Conservation (phyloP, 2,888 invertebrate species). For the Dendrolimus houi region DNA sequence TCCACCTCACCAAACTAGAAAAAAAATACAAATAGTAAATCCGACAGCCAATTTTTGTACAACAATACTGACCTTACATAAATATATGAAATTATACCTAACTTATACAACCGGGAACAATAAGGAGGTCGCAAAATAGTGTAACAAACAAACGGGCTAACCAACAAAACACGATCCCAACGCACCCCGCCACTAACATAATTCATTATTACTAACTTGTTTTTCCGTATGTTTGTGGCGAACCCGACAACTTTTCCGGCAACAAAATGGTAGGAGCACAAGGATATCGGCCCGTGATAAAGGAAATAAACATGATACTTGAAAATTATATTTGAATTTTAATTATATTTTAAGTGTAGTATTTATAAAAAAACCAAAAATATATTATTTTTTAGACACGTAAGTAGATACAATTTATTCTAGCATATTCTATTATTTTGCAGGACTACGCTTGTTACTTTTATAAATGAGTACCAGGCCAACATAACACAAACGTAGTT, state of each 20-base stretch:
- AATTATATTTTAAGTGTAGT: too few species aligned
- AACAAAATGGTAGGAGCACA: slow-evolving; percentile 6
- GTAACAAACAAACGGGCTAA: slow-evolving; percentile 10
- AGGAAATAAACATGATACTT: too few species aligned
- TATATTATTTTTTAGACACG: too few species aligned
- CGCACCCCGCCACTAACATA: slow-evolving; percentile 26
- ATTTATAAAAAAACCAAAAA: too few species aligned
- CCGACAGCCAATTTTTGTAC: neutral
- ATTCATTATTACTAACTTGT: slow-evolving; percentile 56
- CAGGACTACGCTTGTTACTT: too few species aligned
- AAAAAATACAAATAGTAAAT: slow-evolving; percentile 5
- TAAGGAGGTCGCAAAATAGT: slow-evolving; percentile 3
- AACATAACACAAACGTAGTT: too few species aligned
- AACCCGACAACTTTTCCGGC: slow-evolving; percentile 20
- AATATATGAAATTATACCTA: neutral
- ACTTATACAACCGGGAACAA: slow-evolving; percentile 1
- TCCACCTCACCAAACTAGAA: neutral
- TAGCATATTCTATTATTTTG: too few species aligned
- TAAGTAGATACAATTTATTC: too few species aligned
- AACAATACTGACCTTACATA: slow-evolving; percentile 1
- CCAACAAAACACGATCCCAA: slow-evolving; percentile 12
- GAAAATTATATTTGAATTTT: too few species aligned
- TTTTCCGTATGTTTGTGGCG: slow-evolving; percentile 30
- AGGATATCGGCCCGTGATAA: too few species aligned
- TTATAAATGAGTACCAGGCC: too few species aligned